A percentile compares a stretch with the other conserved stretches of the same genome.
Evolutionary conservation across 1,140 invertebrate species (phyloP).

Genomic region (Gonatopus flavifemur): DNA sequence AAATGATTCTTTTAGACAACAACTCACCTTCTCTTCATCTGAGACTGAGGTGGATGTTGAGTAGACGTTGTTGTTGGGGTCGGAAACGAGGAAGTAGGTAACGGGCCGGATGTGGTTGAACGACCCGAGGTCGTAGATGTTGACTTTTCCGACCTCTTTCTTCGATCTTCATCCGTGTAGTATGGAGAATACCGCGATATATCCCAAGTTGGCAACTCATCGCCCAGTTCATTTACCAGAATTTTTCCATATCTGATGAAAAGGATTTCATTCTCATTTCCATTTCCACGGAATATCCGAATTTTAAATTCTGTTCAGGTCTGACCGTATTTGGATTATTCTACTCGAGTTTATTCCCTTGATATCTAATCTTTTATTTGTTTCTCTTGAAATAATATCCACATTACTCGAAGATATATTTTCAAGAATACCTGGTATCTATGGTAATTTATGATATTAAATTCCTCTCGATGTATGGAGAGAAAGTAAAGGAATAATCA

Average conservation of each 20-base stretch:
- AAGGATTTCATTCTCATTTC: neutral
- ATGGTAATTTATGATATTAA: too few species aligned
- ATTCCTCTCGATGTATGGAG: too few species aligned
- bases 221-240: slow-evolving; percentile 36
- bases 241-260: slow-evolving; percentile 38
- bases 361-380: too few species aligned
- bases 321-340: too few species aligned
- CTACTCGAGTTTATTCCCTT: too few species aligned
- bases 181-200: slow-evolving; percentile 28
- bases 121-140: neutral
- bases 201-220: slow-evolving; percentile 34
- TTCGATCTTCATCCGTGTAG: slow-evolving; percentile 35
- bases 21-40: slow-evolving; percentile 41
- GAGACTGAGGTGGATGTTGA: slow-evolving; percentile 17
- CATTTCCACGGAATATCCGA: too few species aligned
- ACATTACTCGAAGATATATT: too few species aligned
- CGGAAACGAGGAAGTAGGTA: slow-evolving; percentile 16
- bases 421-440: too few species aligned
- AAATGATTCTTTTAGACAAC: neutral
- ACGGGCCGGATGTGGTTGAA: slow-evolving; percentile 17
- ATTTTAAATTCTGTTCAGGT: too few species aligned
- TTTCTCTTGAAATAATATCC: too few species aligned
- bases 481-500: too few species aligned
- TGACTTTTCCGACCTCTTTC: slow-evolving; percentile 40
- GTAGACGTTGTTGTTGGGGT: slow-evolving; percentile 6